A percentile compares a stretch with the other conserved stretches of the same genome.
Conservation (phyloP, 2,888 invertebrate genomes). For the Allacma fusca region DNA sequence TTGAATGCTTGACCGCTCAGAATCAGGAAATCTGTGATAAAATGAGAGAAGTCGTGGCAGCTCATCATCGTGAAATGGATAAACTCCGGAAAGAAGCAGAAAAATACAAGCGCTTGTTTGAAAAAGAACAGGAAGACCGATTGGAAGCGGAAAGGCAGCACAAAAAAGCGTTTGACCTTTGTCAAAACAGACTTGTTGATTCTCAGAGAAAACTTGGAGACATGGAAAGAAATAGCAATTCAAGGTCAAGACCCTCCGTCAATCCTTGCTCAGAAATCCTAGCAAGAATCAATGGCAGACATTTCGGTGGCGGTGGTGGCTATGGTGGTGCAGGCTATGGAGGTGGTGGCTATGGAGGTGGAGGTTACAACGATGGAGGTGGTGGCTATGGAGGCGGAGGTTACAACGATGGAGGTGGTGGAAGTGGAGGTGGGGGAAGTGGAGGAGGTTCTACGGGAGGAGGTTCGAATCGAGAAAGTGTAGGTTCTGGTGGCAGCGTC, state of each 20-base stretch:
- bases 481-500: too few species aligned
- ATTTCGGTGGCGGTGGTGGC: background rate
- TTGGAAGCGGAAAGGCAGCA: slow-evolving; percentile 2
- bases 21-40: slow-evolving; percentile 53
- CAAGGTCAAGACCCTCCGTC: background rate
- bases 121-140: slow-evolving; percentile 43
- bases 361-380: background rate
- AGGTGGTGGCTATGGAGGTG: slow-evolving; percentile 9
- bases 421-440: too few species aligned
- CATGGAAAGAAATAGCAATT: background rate
- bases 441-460: too few species aligned
- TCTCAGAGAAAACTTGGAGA: background rate
- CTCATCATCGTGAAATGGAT: slow-evolving; percentile 58
- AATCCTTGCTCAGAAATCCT: slow-evolving; percentile 33
- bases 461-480: too few species aligned
- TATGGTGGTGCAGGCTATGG: background rate
- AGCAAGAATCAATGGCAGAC: slow-evolving; percentile 17
- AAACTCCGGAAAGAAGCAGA: slow-evolving; percentile 45
- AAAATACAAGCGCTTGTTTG: slow-evolving; percentile 47
- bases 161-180: background rate
- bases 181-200: background rate
- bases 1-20: slow-evolving; percentile 44
- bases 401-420: too few species aligned
- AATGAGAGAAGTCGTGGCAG: slow-evolving; percentile 48
- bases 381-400: background rate